Evolutionary conservation across 1,140 invertebrate species (phyloP).

Genomic region (Neocloeon triangulifer): DNA sequence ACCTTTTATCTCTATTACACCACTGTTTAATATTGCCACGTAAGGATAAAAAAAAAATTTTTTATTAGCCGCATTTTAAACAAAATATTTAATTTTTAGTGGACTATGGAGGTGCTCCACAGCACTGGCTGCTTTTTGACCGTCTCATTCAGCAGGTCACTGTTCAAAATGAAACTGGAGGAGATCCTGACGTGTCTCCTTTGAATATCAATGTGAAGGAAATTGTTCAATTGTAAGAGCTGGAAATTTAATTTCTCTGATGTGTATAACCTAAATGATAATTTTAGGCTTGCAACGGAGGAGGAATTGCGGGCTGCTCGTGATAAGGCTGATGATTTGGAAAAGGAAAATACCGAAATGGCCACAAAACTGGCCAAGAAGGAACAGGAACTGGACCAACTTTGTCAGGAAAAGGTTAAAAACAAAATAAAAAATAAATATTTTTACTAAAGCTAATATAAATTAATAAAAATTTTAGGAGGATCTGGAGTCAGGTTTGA

Average conservation of each 20-base stretch:
- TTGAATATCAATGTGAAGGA: conserved; percentile 80
- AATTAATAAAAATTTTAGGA: conserved; percentile 27
- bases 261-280: not conserved
- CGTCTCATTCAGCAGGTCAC: conserved; percentile 89
- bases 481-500: conserved; percentile 63
- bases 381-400: conserved; percentile 76
- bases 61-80: too few relatives aligned
- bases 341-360: conserved; percentile 73
- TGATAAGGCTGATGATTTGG: conserved; percentile 66
- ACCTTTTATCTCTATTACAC: conserved; percentile 75
- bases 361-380: conserved; percentile 68
- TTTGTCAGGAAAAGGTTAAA: conserved; percentile 66
- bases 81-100: conserved; percentile 26
- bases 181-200: conserved; percentile 63
- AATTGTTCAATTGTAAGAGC: conserved; percentile 54
- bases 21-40: conserved; percentile 77
- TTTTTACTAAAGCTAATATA: too few relatives aligned
- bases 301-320: conserved; percentile 73
- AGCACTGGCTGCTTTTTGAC: conserved; percentile 87
- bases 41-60: too few relatives aligned
- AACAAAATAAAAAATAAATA: not conserved
- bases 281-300: conserved; percentile 58
- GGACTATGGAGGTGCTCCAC: conserved; percentile 58
- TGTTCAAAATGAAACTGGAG: conserved; percentile 49
- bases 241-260: conserved; percentile 5